Evolutionary conservation across 2,113 vertebrate species (phyloP).

Genomic region (Mirounga angustirostris): DNA sequence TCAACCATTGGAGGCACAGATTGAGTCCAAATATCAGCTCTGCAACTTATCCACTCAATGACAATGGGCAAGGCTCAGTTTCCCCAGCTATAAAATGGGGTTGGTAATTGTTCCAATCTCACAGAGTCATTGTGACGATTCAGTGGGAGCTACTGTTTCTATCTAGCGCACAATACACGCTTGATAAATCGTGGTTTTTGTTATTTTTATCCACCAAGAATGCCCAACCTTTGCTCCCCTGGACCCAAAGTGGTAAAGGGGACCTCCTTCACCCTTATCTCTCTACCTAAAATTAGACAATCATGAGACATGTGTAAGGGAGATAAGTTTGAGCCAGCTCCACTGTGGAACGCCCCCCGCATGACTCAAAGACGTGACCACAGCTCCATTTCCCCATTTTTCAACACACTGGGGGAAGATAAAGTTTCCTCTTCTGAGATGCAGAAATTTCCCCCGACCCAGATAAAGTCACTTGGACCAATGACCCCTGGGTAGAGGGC

Average conservation of each 20-base stretch:
- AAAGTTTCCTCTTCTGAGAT: conserved; percentile 37
- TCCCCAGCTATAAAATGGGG: background rate
- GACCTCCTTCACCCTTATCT: background rate
- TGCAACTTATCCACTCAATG: background rate
- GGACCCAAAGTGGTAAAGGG: background rate
- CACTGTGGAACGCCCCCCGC: rapidly evolving
- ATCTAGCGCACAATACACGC: background rate
- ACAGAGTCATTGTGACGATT: background rate
- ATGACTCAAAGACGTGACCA: background rate
- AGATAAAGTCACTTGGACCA: background rate
- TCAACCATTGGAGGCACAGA: background rate
- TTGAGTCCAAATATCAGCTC: background rate
- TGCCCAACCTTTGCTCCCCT: background rate
- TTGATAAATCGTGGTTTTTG: background rate
- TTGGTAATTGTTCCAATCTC: background rate
- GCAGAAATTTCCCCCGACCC: background rate
- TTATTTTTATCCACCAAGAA: background rate
- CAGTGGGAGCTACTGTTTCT: background rate
- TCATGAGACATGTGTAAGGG: background rate
- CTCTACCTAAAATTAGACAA: background rate
- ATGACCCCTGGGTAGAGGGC: background rate
- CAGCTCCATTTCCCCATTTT: conserved; percentile 41
- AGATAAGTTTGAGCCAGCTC: background rate
- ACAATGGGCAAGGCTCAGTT: background rate
- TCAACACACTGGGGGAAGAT: background rate